Evolutionary conservation across 2,113 vertebrate species (phyloP), one percentile per base, ranked within the genome.

Genomic region (Chloebia gouldiae): DNA sequence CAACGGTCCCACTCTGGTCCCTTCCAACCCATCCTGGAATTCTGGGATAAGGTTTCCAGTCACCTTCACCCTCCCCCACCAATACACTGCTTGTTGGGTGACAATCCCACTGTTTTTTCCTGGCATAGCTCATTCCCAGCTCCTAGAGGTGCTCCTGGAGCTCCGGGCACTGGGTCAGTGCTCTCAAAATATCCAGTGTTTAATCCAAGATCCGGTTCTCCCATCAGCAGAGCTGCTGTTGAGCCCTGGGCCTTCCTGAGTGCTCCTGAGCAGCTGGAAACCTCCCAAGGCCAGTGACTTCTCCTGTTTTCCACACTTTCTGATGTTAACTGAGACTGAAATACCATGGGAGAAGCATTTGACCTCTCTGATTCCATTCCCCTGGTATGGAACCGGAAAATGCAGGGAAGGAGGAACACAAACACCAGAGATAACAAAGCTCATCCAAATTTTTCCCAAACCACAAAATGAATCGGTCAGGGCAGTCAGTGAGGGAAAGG

Each of bases 351-450:
- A 50, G 66, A 25, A 79, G 14, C 15, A 5, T 54, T 66, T 94
- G 96, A 81, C 84, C 81, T 59, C 53, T 35, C 40, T 0, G 0
- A 40, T 66, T 57, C 83, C 63, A 45, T 31, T 31, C 64, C 37
- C 7, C 2, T 9, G 7, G 39, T n/a, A n/a, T 20, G 45, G 81
- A 91, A 64, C 9, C 0, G 19, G 81, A 71, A 93, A 88, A 40
- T 2, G 10, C 40, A 10, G 33, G 40, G 70, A 57, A 88, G 56
- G 63, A 80, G 47, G 51, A 93, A 47, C 70, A 61, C 50, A 90
- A 96, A 96, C 59, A 86, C 7, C 25, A 3, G 19, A 47, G 81
- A 94, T 81, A 96, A 61, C 18, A 39, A 14, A 88, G 22, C 54
- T 82, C 73, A 37, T 72, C 79, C 49, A 15, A 23, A 24, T 81